These are phyloP conservation scores for Microcebus tavaratra DNA, from an alignment of 2,113 vertebrate species.

Conservation along the genomic window DNA sequence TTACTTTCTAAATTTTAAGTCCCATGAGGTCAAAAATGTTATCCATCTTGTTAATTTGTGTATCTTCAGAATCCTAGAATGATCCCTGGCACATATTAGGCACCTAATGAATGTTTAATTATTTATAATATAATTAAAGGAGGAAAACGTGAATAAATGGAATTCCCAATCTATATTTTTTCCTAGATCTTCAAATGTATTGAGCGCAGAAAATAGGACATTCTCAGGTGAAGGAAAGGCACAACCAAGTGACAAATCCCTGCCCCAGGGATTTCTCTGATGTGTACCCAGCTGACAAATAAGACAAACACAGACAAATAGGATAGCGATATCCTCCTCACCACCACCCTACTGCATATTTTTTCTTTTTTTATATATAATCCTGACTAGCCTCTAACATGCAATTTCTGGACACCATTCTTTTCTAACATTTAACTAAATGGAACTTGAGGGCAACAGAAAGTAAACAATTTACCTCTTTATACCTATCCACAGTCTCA, in stretches of 20 bases:
- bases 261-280: background rate
- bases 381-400: background rate
- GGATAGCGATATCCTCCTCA: background rate
- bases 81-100: background rate
- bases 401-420: background rate
- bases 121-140: constrained; percentile 7
- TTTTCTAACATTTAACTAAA: constrained; percentile 17
- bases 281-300: background rate
- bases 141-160: background rate
- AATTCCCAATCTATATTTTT: background rate
- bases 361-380: background rate
- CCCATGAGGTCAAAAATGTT: background rate
- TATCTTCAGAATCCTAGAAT: background rate
- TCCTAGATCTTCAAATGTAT: constrained; percentile 1
- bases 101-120: background rate
- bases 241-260: background rate
- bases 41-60: background rate
- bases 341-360: accelerated
- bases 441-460: background rate
- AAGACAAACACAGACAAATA: background rate
- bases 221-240: background rate
- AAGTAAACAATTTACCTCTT: background rate
- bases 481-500: background rate
- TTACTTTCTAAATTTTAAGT: background rate
- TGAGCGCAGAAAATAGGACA: background rate